These are phyloP conservation scores for Cyprinodon brontotheroides DNA, from an alignment of 2,113 vertebrate species.

Conservation along the genomic window DNA sequence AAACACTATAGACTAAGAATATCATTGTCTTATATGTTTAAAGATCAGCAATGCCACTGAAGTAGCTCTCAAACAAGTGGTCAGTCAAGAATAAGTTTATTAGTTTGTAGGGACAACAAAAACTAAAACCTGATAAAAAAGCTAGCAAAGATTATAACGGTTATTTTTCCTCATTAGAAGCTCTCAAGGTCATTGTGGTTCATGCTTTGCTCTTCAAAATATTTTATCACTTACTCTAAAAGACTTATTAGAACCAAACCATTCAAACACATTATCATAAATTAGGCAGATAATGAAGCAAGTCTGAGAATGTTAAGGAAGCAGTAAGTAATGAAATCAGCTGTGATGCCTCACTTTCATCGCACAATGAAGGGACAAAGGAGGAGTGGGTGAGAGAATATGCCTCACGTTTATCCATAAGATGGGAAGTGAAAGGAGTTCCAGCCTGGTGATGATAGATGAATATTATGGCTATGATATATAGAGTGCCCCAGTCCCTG, in stretches of 20 bases:
- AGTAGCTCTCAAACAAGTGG: not conserved
- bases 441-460: constrained; percentile 68
- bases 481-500: constrained; percentile 36
- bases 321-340: constrained; percentile 16
- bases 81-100: not conserved
- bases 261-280: constrained; percentile 32
- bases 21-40: not conserved
- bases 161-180: not conserved
- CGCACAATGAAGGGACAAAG: constrained; percentile 18
- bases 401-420: constrained; percentile 25
- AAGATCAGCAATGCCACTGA: not conserved
- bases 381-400: constrained; percentile 39
- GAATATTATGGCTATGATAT: constrained; percentile 67
- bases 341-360: constrained; percentile 31
- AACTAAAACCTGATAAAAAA: constrained; percentile 11
- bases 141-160: not conserved
- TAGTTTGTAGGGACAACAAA: not conserved
- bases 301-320: constrained; percentile 31
- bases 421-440: constrained; percentile 38
- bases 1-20: not conserved
- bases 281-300: constrained; percentile 38
- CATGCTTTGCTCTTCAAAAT: constrained; percentile 2
- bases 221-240: not conserved
- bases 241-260: constrained; percentile 5
- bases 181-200: not conserved